phyloP scores from a whole-genome alignment of 1,140 invertebrate species.

The Saccostrea glomerata region DNA sequence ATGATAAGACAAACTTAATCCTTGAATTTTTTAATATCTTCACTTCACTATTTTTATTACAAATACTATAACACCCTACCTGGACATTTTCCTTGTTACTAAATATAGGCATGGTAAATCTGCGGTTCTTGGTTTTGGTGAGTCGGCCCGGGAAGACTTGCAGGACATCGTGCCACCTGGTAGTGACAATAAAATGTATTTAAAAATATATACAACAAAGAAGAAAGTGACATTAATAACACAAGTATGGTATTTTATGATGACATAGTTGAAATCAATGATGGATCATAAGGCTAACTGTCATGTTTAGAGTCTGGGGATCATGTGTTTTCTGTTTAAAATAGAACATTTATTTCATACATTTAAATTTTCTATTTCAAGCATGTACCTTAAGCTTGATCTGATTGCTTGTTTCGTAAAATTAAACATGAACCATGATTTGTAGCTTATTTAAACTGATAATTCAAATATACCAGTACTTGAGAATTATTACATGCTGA shows the following conservation, averaged over 20 bases:
- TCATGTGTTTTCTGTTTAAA: too few species aligned
- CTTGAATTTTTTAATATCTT: too few species aligned
- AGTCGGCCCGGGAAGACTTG: slow-evolving; percentile 76
- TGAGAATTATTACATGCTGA: too few species aligned
- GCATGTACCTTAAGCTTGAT: too few species aligned
- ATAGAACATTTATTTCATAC: too few species aligned
- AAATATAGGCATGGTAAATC: slow-evolving; percentile 66
- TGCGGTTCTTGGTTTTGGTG: slow-evolving; percentile 71
- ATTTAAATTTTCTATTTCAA: too few species aligned
- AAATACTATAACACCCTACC: slow-evolving; percentile 46
- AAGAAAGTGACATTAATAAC: not conserved
- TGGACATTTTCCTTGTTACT: slow-evolving; percentile 74
- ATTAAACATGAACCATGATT: too few species aligned
- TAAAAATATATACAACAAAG: not conserved
- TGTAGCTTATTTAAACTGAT: too few species aligned
- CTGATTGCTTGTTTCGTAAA: too few species aligned
- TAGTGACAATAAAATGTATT: slow-evolving; percentile 39
- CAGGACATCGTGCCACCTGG: slow-evolving; percentile 80
- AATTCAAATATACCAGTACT: too few species aligned
- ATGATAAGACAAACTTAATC: too few species aligned
- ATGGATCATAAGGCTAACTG: not conserved
- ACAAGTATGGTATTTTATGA: not conserved
- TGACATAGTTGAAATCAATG: not conserved
- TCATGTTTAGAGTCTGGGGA: not conserved
- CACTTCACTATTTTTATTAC: too few species aligned